Base-by-base conservation (phyloP, 2,888 invertebrate genomes). In the Aporophyla lueneburgensis region DNA sequence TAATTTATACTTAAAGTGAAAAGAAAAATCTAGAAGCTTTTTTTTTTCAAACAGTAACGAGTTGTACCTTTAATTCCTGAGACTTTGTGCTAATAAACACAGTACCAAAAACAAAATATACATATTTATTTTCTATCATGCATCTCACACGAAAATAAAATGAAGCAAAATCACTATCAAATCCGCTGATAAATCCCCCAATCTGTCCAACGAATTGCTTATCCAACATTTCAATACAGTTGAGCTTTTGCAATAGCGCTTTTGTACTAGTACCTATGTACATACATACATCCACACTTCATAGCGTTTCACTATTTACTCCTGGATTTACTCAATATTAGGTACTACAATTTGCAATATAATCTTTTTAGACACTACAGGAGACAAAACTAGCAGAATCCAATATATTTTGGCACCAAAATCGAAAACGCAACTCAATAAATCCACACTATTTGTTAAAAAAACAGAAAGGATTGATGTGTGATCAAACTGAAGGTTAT, bases 351-450 rank as follows among this genome's bases (percentile, higher is more conserved):
- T 24, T 14, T n/a, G 1, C 33, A 58, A 12, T 3, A 16, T 53
- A 19, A 46, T 78, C 9, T 40, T 16, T 10, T 24, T 46, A 65
- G 16, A 43, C 16, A 46, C 3, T 46, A 58, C 10, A 59, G n/a
- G 24, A 54, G 3, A 40, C 53, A 62, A 49, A 54, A 63, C 12
- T 16, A 53, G 12, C 24, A 46, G 51, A 40, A 54, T n/a, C 53
- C 27, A 56, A 46, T 43, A 24, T 21, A 3, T 67, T 80, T 80
- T 80, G 80, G 75, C 70, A 80, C 67, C 40, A 58, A 49, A 58
- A 53, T 9, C 12, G 21, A 65, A 76, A 46, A 2, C 21, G 66
- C 21, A n/a, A 46, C 21, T 69, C 43, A 56, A 66, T 65, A 51
- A 14, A 69, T 71, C 63, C 53, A 59, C 49, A 51, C 16, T 33